phyloP scores from a whole-genome alignment of 30 jellyfish, hydroid and myxozoan species.

The Aurelia aurita complex sp. Pacific region DNA sequence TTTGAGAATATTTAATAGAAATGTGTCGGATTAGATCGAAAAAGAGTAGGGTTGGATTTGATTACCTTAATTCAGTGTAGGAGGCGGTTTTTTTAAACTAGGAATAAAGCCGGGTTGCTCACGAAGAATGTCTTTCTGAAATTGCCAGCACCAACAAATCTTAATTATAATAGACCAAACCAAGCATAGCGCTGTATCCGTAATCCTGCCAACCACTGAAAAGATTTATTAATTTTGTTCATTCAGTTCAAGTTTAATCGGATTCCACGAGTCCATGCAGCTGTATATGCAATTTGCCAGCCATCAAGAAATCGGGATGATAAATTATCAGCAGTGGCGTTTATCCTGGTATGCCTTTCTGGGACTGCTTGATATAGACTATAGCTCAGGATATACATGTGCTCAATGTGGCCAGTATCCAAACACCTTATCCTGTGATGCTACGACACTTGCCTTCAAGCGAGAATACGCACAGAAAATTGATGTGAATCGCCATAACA shows the following conservation, averaged over 20 bases:
- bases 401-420: slow-evolving; percentile 17
- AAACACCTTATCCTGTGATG: slow-evolving; percentile 5
- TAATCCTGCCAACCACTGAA: neutral
- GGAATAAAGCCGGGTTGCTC: no score
- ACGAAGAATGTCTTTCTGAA: no score
- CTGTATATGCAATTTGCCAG: slow-evolving; percentile 12
- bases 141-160: no score
- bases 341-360: slow-evolving; percentile 21
- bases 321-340: slow-evolving; percentile 35
- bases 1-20: no score
- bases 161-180: neutral
- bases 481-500: no score
- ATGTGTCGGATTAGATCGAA: no score
- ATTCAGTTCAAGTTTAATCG: slow-evolving; percentile 22
- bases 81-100: no score
- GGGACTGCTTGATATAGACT: slow-evolving; percentile 31
- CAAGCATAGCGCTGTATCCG: neutral
- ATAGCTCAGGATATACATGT: neutral
- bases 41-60: no score
- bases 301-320: neutral
- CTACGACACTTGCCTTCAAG: slow-evolving; percentile 20
- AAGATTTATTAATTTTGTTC: neutral
- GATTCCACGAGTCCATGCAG: slow-evolving; percentile 7
- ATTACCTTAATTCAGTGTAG: no score
- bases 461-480: slow-evolving; percentile 10